These are phyloP conservation scores for Ephialtes manifestator DNA, from an alignment of 2,888 invertebrate species.

Conservation along the genomic window DNA sequence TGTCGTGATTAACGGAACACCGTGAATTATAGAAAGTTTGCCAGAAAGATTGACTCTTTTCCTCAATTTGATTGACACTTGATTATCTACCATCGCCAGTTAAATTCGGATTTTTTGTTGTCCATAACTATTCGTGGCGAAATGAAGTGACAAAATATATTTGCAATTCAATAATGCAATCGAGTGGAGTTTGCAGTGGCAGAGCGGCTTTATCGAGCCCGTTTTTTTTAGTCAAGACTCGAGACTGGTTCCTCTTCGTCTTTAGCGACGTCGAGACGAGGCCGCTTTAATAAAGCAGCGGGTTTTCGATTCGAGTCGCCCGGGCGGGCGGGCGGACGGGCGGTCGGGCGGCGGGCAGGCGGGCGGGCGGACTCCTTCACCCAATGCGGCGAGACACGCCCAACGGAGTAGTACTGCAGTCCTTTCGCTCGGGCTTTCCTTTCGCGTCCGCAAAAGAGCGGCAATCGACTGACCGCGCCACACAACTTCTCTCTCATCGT, in stretches of 20 bases:
- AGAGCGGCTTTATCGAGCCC: conserved; percentile 31
- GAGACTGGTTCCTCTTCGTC: conserved; percentile 17
- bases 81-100: background rate
- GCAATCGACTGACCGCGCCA: conserved; percentile 21
- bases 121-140: conserved; percentile 16
- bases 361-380: conserved; percentile 49
- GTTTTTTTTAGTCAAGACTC: background rate
- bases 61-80: no score
- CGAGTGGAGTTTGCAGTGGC: background rate
- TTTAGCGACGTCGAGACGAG: conserved; percentile 19
- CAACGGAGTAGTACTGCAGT: conserved; percentile 30
- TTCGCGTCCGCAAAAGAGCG: conserved; percentile 35
- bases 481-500: conserved; percentile 20
- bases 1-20: background rate
- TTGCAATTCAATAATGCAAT: background rate
- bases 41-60: background rate
- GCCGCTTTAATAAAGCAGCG: conserved; percentile 58
- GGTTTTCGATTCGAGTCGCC: conserved; percentile 60
- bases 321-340: conserved; percentile 6
- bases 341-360: background rate
- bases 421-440: conserved; percentile 42
- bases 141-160: background rate
- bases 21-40: background rate
- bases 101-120: background rate
- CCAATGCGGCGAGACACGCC: conserved; percentile 61